Evolutionary conservation across 2,797 vertebrate genomes (phyloP).

Genomic region (Paramormyrops hopkinsi): DNA sequence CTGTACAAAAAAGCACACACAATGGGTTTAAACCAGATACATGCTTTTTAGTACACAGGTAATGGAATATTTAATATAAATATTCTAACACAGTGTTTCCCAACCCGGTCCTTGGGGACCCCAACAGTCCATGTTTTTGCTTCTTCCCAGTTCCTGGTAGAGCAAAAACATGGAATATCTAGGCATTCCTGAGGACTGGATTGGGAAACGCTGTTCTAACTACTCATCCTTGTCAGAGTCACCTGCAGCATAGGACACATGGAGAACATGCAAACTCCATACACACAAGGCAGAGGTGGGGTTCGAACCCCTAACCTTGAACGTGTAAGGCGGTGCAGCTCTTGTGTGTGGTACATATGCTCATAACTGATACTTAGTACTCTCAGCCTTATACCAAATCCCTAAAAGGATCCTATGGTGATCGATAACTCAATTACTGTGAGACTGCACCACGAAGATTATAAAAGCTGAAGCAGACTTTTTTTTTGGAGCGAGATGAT

Average conservation of each 20-base stretch:
- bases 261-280: not conserved
- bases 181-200: not conserved
- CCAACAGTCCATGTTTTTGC: not conserved
- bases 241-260: not conserved
- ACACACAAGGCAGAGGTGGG: not conserved
- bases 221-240: not conserved
- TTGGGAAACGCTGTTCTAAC: not conserved
- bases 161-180: not conserved
- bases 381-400: not conserved
- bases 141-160: not conserved
- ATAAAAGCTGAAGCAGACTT: conserved; percentile 6
- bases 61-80: not conserved
- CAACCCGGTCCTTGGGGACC: not conserved
- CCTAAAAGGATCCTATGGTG: not conserved
- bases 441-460: conserved; percentile 13
- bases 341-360: not conserved
- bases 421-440: not conserved
- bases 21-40: not conserved
- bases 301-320: not conserved
- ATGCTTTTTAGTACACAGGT: not conserved
- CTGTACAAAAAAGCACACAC: not conserved
- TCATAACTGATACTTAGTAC: not conserved
- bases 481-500: conserved; percentile 2
- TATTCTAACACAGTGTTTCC: not conserved
- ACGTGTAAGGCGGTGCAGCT: not conserved